Evolutionary conservation across 2,888 invertebrate genomes (phyloP), one percentile per base, ranked within the genome.

Genomic region (Fragum whitleyi): DNA sequence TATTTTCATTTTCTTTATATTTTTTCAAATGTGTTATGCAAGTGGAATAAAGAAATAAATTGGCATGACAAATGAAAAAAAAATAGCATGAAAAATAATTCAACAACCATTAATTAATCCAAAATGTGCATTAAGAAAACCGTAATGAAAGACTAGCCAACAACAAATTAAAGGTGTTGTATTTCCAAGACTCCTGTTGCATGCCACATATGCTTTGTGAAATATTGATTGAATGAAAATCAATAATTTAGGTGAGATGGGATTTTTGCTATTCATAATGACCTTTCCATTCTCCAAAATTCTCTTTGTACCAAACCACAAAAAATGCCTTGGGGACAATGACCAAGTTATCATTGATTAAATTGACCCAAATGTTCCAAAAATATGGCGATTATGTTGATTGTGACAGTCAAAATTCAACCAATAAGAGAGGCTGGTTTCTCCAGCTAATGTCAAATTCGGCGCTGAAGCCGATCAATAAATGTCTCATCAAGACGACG

Each of bases 361-460:
- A 70, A 70, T 57, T 87, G 86, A 85, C 88, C 87, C 83, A 88
- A 85, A 83, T 85, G 85, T 86, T 80, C 83, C 81, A 69, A 87
- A 86, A 85, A 85, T 83, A 86, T 86, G 85, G 85, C 85, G 80
- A 79, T 77, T 78, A 83, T 83, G 81, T 81, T 76, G 74, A 84
- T 75, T 79, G 85, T 73, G 67, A 79, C 74, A 77, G 79, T 79
- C 79, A 32, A 70, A 28, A 57, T 59, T 74, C 70, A 74, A 59
- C 81, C 81, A 81, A 81, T 81, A 51, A 70, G 71, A 77, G 62
- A 68, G 69, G 73, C 71, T 47, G 59, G 53, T 62, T 55, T 71
- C 47, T 73, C 71, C 42, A 42, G 81, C 74, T 82, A 74, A 67
- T 77, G 77, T 75, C 81, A 80, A 74, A 74, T 85, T 82, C 74